Conservation (phyloP, 2,888 invertebrate genomes). For the Nephrotoma guestfalica region DNA sequence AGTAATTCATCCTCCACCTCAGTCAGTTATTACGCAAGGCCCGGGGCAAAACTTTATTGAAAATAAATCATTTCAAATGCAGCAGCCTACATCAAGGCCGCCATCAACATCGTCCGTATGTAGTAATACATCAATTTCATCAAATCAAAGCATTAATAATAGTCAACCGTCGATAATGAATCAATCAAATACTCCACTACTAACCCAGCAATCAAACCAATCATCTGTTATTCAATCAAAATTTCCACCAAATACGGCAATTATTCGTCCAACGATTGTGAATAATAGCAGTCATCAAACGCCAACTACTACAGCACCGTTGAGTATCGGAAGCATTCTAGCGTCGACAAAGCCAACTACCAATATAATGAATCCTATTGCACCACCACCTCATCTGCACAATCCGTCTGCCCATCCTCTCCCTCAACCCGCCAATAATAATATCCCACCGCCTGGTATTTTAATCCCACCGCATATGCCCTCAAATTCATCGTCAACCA, state of each 20-base stretch:
- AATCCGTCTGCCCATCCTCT: neutral
- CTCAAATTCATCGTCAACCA: constrained; percentile 7
- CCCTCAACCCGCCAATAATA: neutral
- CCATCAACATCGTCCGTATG: constrained; percentile 7
- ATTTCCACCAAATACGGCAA: constrained; percentile 12
- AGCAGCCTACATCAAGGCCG: neutral
- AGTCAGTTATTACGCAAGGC: neutral
- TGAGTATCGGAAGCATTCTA: neutral
- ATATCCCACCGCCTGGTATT: neutral
- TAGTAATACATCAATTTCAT: constrained; percentile 7
- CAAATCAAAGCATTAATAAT: constrained; percentile 3
- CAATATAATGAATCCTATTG: neutral
- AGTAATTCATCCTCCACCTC: neutral
- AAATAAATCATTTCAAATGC: neutral
- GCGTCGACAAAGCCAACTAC: neutral
- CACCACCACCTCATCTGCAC: neutral
- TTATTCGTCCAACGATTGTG: neutral
- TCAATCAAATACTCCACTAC: constrained; percentile 14
- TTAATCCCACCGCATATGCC: neutral
- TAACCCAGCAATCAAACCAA: constrained; percentile 13
- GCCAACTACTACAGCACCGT: neutral
- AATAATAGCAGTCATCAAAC: neutral
- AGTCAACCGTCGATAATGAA: neutral
- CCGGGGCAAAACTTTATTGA: neutral
- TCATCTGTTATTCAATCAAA: neutral